Evolutionary conservation across 2,888 invertebrate species (phyloP).

Genomic region (Drosophila rubida): DNA sequence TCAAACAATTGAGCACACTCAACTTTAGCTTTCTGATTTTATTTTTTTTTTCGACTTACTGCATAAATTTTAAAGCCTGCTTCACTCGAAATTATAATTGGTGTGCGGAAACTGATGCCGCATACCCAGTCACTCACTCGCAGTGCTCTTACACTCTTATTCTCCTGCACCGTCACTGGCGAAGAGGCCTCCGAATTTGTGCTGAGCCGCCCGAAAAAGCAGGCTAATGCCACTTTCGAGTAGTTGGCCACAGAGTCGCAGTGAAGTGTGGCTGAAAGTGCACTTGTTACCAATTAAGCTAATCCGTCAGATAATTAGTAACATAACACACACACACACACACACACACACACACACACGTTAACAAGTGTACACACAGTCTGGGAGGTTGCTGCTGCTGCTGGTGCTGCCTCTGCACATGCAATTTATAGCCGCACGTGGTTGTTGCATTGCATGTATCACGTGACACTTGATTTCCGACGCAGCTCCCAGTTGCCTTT

Average conservation of each 20-base stretch:
- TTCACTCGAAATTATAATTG: slow-evolving; percentile 69
- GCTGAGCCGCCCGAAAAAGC: slow-evolving; percentile 59
- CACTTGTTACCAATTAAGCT: slow-evolving; percentile 84
- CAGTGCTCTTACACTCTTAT: slow-evolving; percentile 5
- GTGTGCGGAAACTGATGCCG: slow-evolving; percentile 20
- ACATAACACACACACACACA: slow-evolving; percentile 66
- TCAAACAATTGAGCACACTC: too few species aligned
- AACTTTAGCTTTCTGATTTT: too few species aligned
- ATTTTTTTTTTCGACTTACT: slow-evolving; percentile 49
- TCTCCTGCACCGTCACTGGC: slow-evolving; percentile 8
- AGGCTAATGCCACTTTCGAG: slow-evolving; percentile 80
- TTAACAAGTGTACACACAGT: slow-evolving; percentile 14
- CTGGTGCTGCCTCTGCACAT: slow-evolving; percentile 64
- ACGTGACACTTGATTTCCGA: slow-evolving; percentile 82
- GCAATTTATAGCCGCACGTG: slow-evolving; percentile 80
- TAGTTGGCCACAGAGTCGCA: slow-evolving; percentile 71
- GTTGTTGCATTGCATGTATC: slow-evolving; percentile 79
- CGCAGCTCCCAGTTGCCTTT: slow-evolving; percentile 42
- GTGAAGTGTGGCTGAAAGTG: slow-evolving; percentile 78
- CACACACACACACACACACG: slow-evolving; percentile 27
- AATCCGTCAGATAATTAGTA: slow-evolving; percentile 85
- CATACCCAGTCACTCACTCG: slow-evolving; percentile 25
- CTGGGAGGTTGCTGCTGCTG: slow-evolving; percentile 36
- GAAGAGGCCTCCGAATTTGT: slow-evolving; percentile 50
- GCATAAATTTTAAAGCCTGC: slow-evolving; percentile 71